Base-by-base conservation (phyloP, 2,113 vertebrate genomes). In the Epinephelus cyanopodus region DNA sequence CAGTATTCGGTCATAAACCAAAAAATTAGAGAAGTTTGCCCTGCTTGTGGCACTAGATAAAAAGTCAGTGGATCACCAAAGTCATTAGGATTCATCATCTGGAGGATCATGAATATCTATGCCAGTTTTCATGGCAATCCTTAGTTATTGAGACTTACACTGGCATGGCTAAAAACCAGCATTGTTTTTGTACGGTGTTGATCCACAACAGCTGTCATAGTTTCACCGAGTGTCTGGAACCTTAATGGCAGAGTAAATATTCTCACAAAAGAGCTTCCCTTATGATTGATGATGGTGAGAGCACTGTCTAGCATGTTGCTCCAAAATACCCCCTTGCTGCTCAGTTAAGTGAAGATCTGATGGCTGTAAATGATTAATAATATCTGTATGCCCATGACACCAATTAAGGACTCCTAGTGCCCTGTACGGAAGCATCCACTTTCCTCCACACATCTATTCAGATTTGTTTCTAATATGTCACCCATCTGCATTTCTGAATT, bases 401-500 rank as follows among this genome's bases (percentile, higher is more conserved):
- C 47, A 19, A 61, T 42, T 7, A 53, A 29, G 48, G 27, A 29
- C 17, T 8, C 21, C 6, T 27, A 12, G 19, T 17, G 9, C 6
- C 8, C 17, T n/a, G 29, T 15, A 33, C 19, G 11, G 62, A 60
- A 27, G 29, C 33, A 39, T 76, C 37, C 19, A 21, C 15, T 15
- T 61, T 14, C 45, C 42, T 27, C 33, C 37, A 54, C 21, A 33
- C 10, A 25, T 33, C 2, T n/a, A 48, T 52, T 52, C 1, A 11
- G 2, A 23, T 13, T 3, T 14, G 15, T 23, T 25, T 27, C 18
- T 60, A 18, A 25, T 27, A 48, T 67, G 64, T 68, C 25, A 52
- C 65, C 65, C 48, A 29, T 56, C 25, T 65, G 37, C 11, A 52
- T 52, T 53, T 14, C 25, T 45, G 23, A 54, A 68, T 68, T 67